phyloP scores from a whole-genome alignment of 2,888 invertebrate genomes.

The Itoplectis maculator region DNA sequence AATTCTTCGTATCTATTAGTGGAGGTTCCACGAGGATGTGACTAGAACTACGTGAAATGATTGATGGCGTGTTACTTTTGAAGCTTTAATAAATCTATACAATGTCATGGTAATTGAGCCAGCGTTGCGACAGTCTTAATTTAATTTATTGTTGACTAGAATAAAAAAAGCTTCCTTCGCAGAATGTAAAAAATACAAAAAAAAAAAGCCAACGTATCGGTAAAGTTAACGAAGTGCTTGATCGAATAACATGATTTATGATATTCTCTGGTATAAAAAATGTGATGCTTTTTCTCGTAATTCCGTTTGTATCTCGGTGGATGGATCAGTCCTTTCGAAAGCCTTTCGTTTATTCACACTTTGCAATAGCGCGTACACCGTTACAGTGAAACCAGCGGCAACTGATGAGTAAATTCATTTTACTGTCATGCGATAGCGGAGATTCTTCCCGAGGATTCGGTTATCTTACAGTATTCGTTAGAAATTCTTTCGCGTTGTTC shows the following conservation, averaged over 20 bases:
- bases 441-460: neutral
- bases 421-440: constrained; percentile 9
- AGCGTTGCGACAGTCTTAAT: constrained; percentile 65
- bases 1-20: neutral
- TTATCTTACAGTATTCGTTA: constrained; percentile 31
- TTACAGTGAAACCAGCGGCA: constrained; percentile 13
- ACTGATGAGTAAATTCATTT: constrained; percentile 18
- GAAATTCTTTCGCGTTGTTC: constrained; percentile 16
- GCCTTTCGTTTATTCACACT: constrained; percentile 21
- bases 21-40: neutral
- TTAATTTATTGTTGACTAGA: constrained; percentile 76
- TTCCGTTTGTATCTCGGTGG: neutral
- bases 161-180: constrained; percentile 51
- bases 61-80: constrained; percentile 17
- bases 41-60: neutral
- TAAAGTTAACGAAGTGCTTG: constrained; percentile 22
- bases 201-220: neutral
- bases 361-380: neutral
- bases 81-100: constrained; percentile 61
- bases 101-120: constrained; percentile 48
- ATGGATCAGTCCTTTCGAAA: neutral
- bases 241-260: constrained; percentile 3
- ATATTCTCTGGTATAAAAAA: constrained; percentile 18
- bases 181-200: constrained; percentile 57
- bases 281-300: neutral